Conservation (phyloP, 2,888 invertebrate species). For the Coecobrya sp. region DNA sequence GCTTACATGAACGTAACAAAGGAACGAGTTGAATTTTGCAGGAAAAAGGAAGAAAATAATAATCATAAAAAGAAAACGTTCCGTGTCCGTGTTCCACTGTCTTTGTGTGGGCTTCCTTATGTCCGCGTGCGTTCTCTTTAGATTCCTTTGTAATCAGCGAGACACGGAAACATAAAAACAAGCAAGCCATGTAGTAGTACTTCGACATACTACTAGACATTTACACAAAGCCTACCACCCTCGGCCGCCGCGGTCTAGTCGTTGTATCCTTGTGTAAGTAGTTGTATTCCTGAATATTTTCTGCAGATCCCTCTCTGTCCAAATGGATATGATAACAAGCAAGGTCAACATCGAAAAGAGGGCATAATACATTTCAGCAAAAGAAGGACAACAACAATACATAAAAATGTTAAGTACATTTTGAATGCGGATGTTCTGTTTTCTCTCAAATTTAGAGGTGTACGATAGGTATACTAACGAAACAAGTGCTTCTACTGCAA, state of each 20-base stretch:
- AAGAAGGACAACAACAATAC: slow-evolving; percentile 39
- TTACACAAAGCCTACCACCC: neutral
- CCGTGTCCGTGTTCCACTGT: neutral
- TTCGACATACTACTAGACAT: too few relatives aligned
- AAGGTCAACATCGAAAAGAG: slow-evolving; percentile 35
- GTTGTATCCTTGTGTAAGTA: neutral
- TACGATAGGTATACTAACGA: neutral
- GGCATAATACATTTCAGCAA: neutral
- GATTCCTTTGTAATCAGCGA: slow-evolving; percentile 4
- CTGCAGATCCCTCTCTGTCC: neutral
- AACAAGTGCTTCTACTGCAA: neutral
- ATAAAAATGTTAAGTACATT: slow-evolving; percentile 68
- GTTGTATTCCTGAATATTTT: neutral
- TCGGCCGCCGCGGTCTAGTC: neutral
- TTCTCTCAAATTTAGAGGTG: neutral
- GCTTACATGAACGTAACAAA: neutral
- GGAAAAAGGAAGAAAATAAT: neutral
- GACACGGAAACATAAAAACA: neutral
- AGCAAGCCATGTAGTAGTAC: neutral
- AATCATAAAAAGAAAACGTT: slow-evolving; percentile 17
- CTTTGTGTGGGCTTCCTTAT: neutral
- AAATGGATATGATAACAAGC: slow-evolving; percentile 27
- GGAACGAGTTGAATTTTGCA: neutral
- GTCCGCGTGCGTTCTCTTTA: neutral
- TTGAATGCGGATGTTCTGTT: slow-evolving; percentile 14